Evolutionary conservation across 2,888 invertebrate species (phyloP).

Genomic region (Oxytorus armatus): DNA sequence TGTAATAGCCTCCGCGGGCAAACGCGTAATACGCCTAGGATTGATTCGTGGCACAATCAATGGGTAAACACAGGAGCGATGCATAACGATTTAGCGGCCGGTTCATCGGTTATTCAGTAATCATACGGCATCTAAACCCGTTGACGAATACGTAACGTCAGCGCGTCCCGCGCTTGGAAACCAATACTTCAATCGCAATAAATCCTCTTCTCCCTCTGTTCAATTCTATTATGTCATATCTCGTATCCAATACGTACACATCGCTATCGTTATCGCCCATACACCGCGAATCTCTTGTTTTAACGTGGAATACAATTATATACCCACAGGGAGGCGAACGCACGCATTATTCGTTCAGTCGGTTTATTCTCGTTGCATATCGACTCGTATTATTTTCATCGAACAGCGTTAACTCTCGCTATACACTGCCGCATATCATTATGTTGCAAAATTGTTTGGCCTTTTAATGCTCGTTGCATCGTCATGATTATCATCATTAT

Average conservation of each 20-base stretch:
- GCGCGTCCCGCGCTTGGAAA: slow-evolving; percentile 31
- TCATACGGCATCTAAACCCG: slow-evolving; percentile 23
- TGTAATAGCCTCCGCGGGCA: slow-evolving; percentile 13
- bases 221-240: slow-evolving; percentile 51
- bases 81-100: slow-evolving; percentile 38
- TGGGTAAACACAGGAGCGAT: slow-evolving; percentile 46
- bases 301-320: slow-evolving; percentile 55
- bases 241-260: background rate
- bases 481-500: slow-evolving; percentile 3
- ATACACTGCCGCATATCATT: background rate
- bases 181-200: slow-evolving; percentile 47
- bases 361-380: slow-evolving; percentile 16
- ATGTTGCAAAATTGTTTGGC: background rate
- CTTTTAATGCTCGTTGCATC: background rate
- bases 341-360: slow-evolving; percentile 38
- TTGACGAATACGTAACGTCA: slow-evolving; percentile 54
- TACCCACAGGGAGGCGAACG: slow-evolving; percentile 10
- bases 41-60: slow-evolving; percentile 30
- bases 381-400: slow-evolving; percentile 44
- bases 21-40: slow-evolving; percentile 35
- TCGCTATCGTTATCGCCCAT: slow-evolving; percentile 4
- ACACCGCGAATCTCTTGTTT: slow-evolving; percentile 20
- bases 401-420: background rate
- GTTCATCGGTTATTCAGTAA: slow-evolving; percentile 52
- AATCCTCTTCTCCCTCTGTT: slow-evolving; percentile 56